A percentile compares a stretch with the other conserved stretches of the same genome.
phyloP scores from a whole-genome alignment of 2,888 invertebrate species.

The Girardia tigrina region DNA sequence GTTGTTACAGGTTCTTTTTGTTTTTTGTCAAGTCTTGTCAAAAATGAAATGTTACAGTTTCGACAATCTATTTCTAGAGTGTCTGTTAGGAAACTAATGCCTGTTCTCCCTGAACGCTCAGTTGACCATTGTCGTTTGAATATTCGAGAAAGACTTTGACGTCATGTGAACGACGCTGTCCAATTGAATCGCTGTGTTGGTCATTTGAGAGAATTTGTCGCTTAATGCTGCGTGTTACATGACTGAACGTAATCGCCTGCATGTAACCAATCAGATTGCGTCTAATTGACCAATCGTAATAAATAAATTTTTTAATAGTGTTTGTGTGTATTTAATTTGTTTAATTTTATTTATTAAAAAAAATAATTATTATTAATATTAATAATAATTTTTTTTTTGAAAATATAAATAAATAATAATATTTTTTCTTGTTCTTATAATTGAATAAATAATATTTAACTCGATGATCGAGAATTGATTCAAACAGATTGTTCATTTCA shows the following conservation, averaged over 20 bases:
- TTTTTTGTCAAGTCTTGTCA: neutral
- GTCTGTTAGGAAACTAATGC: neutral
- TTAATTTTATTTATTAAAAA: neutral
- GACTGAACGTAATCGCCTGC: neutral
- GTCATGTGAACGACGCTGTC: slow-evolving; percentile 23
- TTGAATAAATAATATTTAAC: too few relatives aligned
- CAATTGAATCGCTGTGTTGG: slow-evolving; percentile 20
- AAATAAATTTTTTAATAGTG: neutral
- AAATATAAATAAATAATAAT: too few relatives aligned
- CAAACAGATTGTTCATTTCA: too few relatives aligned
- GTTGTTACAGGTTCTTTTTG: too few relatives aligned
- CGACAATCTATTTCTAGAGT: slow-evolving; percentile 16
- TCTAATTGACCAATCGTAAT: neutral
- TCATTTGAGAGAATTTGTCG: slow-evolving; percentile 18
- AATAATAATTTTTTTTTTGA: too few relatives aligned
- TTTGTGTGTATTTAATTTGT: neutral
- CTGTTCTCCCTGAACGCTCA: slow-evolving; percentile 6
- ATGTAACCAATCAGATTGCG: neutral
- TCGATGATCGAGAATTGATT: too few relatives aligned
- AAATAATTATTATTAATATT: too few relatives aligned
- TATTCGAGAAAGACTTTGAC: neutral
- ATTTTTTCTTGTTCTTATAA: too few relatives aligned
- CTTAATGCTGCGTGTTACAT: neutral
- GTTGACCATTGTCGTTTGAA: slow-evolving; percentile 18
- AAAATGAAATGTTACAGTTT: slow-evolving; percentile 16